These are phyloP conservation scores for Cryptoprocta ferox DNA, from an alignment of 2,797 vertebrate species.

Conservation along the genomic window DNA sequence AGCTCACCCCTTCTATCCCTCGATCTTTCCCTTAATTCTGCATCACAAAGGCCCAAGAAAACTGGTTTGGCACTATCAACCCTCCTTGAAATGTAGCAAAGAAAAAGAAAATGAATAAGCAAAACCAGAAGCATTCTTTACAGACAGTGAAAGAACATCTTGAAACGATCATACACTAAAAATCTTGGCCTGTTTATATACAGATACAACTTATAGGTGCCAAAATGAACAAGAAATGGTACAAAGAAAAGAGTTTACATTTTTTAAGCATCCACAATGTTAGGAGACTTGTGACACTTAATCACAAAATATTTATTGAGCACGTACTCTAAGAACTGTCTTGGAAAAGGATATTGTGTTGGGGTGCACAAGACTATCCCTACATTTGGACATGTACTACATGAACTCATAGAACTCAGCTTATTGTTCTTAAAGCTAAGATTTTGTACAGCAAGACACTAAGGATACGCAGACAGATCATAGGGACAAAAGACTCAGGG, in stretches of 20 bases:
- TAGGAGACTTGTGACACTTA: neutral
- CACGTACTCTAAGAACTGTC: neutral
- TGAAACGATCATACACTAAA: neutral
- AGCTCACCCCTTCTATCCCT: neutral
- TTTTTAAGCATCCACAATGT: neutral
- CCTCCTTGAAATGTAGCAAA: neutral
- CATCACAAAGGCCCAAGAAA: neutral
- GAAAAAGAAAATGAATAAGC: neutral
- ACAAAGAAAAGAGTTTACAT: neutral
- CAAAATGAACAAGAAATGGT: conserved; percentile 14
- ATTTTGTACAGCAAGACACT: neutral
- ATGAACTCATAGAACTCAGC: neutral
- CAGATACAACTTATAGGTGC: neutral
- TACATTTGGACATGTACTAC: neutral
- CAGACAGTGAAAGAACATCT: neutral
- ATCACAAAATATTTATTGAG: neutral
- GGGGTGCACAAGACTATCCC: neutral
- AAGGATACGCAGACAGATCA: neutral
- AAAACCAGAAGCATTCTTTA: neutral
- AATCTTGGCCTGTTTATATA: neutral
- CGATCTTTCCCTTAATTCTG: neutral
- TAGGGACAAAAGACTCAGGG: neutral
- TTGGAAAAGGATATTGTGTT: neutral
- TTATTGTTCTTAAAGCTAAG: neutral
- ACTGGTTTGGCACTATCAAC: neutral